These are phyloP conservation scores for Cherax destructor DNA, from an alignment of 1,140 invertebrate genomes.

Conservation along the genomic window DNA sequence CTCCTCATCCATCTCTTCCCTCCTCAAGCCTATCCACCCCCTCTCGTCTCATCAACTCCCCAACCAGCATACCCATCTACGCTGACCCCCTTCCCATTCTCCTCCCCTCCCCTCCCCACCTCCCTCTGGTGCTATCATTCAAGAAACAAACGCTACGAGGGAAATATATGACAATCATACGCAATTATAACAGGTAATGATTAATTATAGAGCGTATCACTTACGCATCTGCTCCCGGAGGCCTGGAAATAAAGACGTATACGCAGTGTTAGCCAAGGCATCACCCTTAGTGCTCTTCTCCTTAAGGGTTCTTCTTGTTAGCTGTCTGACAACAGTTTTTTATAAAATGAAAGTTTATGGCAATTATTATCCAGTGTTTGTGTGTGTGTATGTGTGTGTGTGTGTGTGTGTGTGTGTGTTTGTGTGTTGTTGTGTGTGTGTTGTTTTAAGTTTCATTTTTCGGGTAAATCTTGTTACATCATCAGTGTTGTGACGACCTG, in stretches of 20 bases:
- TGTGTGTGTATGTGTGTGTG: neutral
- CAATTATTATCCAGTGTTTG: neutral
- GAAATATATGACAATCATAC: neutral
- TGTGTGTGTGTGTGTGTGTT: slow-evolving; percentile 1
- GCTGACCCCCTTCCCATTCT: neutral
- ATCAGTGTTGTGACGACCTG: too few species aligned
- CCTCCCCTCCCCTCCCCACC: too few species aligned
- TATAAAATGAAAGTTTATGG: neutral
- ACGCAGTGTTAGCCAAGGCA: neutral
- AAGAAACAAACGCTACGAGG: neutral
- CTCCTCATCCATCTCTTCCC: neutral
- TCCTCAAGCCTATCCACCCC: too few species aligned
- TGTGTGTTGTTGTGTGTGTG: neutral
- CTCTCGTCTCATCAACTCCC: neutral
- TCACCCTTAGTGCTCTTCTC: neutral
- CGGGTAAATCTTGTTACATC: too few species aligned
- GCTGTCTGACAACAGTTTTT: neutral
- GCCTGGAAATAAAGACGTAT: neutral
- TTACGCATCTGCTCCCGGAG: neutral
- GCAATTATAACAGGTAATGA: neutral
- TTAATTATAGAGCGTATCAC: neutral
- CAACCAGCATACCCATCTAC: neutral
- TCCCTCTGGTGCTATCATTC: neutral
- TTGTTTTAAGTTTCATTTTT: neutral
- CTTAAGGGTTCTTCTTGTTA: neutral